phyloP scores from a whole-genome alignment of 2,113 vertebrate species.

The Calidris pygmaea region DNA sequence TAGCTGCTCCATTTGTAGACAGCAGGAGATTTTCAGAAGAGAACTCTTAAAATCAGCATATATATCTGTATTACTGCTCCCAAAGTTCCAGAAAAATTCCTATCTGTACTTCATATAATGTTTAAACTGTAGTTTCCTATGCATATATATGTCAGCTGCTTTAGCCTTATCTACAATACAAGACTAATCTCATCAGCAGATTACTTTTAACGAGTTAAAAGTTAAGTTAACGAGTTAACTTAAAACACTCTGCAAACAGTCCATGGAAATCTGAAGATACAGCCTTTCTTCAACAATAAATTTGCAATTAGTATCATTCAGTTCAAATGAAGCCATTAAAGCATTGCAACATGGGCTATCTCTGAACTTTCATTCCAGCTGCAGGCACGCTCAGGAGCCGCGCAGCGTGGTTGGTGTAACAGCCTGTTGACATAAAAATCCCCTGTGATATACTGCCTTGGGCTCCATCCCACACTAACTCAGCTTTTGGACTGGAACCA shows the following conservation, averaged over 20 bases:
- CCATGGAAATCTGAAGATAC: neutral
- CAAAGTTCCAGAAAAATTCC: neutral
- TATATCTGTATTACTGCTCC: neutral
- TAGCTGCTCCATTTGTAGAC: neutral
- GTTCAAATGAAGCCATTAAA: neutral
- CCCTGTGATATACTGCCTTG: neutral
- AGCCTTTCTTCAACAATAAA: neutral
- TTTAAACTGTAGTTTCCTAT: neutral
- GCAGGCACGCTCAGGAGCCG: neutral
- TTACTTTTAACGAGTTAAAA: neutral
- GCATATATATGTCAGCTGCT: neutral
- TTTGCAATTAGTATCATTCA: neutral
- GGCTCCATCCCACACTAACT: neutral
- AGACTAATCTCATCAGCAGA: neutral
- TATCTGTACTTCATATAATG: too few species aligned
- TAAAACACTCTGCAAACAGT: neutral
- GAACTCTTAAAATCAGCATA: neutral
- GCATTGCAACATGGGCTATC: neutral
- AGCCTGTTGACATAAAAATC: neutral
- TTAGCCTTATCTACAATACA: neutral
- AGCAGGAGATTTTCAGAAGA: neutral
- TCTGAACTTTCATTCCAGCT: neutral
- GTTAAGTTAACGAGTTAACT: too few species aligned
- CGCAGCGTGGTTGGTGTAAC: fast-evolving
- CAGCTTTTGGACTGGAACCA: neutral